A percentile compares a stretch with the other conserved stretches of the same genome.
Conservation (phyloP, 2,888 invertebrate genomes). For the Pomacea canaliculata region DNA sequence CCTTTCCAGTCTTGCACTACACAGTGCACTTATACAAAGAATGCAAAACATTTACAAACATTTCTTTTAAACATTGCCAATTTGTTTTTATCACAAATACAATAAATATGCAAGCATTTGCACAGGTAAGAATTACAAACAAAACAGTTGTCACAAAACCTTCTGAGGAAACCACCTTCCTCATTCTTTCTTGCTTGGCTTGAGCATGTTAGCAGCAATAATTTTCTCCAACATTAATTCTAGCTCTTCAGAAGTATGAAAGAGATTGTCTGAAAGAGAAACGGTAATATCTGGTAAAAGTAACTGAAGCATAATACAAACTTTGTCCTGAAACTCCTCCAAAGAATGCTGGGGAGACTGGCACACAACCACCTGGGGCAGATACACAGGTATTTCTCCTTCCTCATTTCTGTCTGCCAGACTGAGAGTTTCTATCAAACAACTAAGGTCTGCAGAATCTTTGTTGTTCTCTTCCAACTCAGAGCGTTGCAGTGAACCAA, state of each 20-base stretch:
- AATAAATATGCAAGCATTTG: no score
- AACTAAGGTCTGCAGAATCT: conserved; percentile 23
- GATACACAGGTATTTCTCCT: conserved; percentile 15
- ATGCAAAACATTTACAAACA: no score
- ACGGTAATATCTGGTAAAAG: conserved; percentile 32
- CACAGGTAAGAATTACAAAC: no score
- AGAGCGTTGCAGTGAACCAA: conserved; percentile 20
- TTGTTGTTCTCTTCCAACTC: conserved; percentile 18
- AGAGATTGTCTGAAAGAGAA: conserved; percentile 24
- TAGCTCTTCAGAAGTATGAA: conserved; percentile 24
- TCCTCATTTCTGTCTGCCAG: neutral
- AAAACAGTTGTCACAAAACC: no score
- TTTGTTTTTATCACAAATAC: no score
- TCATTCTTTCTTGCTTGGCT: no score
- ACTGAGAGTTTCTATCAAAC: conserved; percentile 13
- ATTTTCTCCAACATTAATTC: conserved; percentile 29
- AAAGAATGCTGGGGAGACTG: conserved; percentile 27
- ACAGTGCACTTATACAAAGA: no score
- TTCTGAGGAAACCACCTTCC: no score
- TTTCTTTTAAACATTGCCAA: no score
- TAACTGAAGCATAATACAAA: conserved; percentile 24
- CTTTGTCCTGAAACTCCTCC: conserved; percentile 26
- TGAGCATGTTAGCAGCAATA: conserved; percentile 19
- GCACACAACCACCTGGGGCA: conserved; percentile 27
- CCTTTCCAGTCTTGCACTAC: no score